Evolutionary conservation across 2,113 vertebrate species (phyloP), one percentile per base, ranked within the genome.

Genomic region (Antechinus stuartii): DNA sequence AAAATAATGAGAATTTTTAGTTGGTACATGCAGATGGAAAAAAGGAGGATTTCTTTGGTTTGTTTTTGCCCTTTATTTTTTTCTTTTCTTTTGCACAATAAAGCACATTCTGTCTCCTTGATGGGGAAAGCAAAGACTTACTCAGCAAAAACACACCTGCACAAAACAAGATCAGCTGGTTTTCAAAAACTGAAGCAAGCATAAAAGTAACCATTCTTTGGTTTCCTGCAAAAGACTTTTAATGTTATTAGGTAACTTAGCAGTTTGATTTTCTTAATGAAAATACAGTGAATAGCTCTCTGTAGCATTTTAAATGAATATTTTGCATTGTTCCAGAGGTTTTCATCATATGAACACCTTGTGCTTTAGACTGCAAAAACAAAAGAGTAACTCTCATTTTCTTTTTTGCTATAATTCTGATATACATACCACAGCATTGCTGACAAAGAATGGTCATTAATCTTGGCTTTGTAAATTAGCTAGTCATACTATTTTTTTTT

Each of bases 111-210:
- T 96, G 30, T 6, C 47, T 54, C 42, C 89, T 42, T 89, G 7
- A 7, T 94, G 92, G 50, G 35, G 24, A 19, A 61, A 47, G 22
- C 56, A 50, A 54, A 52, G 27, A 90, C 52, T 95, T 96, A 95
- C 57, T 90, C 35, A 93, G 84, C 93, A 96, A 93, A 54, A 94
- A 93, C 26, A 61, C 94, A 96, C 89, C 96, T 96, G 96, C 92
- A 92, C 49, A 54, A 54, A 55, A 93, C 91, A 93, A 46, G 14
- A 91, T 96, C 68, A 94, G 54, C 12, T 57, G 35, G n/a, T 92
- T 93, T 54, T 92, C 92, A 91, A 96, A 92, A 94, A 61, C 27
- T 92, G 19, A 94, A 96, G 42, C 76, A 26, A 93, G 53, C 93
- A 92, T 91, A 19, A 55, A 84, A 76, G 24, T n/a, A 89, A 90